phyloP scores from a whole-genome alignment of 30 jellyfish, hydroid and myxozoan genomes.

The Aurelia aurita region DNA sequence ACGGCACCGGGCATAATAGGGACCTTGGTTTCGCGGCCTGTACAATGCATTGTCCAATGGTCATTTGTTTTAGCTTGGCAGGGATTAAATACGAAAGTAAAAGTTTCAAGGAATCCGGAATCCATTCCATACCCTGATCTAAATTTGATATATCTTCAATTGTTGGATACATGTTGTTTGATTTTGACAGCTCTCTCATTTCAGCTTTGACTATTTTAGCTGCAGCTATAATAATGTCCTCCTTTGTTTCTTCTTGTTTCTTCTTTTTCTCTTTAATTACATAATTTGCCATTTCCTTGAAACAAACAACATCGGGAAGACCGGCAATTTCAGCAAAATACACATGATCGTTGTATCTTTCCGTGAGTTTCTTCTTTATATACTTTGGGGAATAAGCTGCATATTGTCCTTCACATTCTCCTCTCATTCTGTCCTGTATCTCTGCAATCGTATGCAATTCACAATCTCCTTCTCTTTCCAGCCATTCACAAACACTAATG shows the following conservation, averaged over 20 bases:
- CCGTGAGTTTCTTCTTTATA: conserved; percentile 18
- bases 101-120: conserved; percentile 26
- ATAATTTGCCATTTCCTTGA: conserved; percentile 64
- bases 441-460: conserved; percentile 48
- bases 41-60: conserved; percentile 57
- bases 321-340: conserved; percentile 48
- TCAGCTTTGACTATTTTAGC: conserved; percentile 52
- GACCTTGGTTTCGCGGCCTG: conserved; percentile 71
- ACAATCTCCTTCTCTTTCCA: conserved; percentile 48
- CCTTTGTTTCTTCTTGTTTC: conserved; percentile 37
- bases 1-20: conserved; percentile 55
- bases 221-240: conserved; percentile 46
- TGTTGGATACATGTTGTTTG: conserved; percentile 28
- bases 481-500: conserved; percentile 47
- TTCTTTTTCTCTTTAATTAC: not conserved
- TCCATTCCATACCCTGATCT: conserved; percentile 33
- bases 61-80: not conserved
- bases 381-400: conserved; percentile 26
- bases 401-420: not conserved
- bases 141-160: conserved; percentile 15
- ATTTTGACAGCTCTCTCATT: conserved; percentile 25
- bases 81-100: no score
- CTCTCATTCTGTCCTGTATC: conserved; percentile 9
- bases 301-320: conserved; percentile 38
- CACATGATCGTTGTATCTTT: conserved; percentile 48